A percentile compares a stretch with the other conserved stretches of the same genome.
Evolutionary conservation across 1,140 invertebrate genomes (phyloP).

Genomic region (Saccostrea cuccullata): DNA sequence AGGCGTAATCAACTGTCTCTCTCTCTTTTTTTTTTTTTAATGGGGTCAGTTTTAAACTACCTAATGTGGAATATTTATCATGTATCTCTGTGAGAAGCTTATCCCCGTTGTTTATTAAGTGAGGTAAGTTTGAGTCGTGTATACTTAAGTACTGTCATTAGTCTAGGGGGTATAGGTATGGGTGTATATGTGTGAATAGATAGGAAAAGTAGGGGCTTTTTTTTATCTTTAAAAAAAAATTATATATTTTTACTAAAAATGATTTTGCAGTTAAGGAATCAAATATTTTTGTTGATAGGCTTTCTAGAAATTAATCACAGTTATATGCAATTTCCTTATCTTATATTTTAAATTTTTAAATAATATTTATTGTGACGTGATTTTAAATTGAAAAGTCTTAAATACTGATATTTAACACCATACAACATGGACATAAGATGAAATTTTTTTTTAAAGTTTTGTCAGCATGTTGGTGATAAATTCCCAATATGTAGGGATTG

Average conservation of each 20-base stretch:
- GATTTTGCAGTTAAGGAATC: background rate
- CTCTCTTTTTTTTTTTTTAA: slow-evolving; percentile 14
- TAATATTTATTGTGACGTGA: background rate
- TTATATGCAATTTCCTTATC: background rate
- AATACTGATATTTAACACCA: background rate
- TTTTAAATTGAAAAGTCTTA: background rate
- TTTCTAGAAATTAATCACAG: background rate
- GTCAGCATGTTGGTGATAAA: background rate
- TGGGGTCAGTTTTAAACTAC: slow-evolving; percentile 40
- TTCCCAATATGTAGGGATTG: background rate
- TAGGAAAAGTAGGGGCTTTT: background rate
- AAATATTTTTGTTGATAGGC: too few species aligned
- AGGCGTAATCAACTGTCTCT: slow-evolving; percentile 35
- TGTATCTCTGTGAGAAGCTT: background rate
- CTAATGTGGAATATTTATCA: slow-evolving; percentile 39
- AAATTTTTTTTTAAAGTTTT: background rate
- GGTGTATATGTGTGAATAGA: background rate
- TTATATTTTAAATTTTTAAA: background rate
- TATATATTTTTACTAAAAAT: background rate
- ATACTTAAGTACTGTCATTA: too few species aligned
- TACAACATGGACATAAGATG: background rate
- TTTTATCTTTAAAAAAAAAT: background rate
- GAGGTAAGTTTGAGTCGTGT: slow-evolving; percentile 19
- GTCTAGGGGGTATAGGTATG: too few species aligned
- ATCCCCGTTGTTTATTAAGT: slow-evolving; percentile 1